Evolutionary conservation across 2,797 vertebrate genomes (phyloP).

Genomic region (Acropternis orthonyx): DNA sequence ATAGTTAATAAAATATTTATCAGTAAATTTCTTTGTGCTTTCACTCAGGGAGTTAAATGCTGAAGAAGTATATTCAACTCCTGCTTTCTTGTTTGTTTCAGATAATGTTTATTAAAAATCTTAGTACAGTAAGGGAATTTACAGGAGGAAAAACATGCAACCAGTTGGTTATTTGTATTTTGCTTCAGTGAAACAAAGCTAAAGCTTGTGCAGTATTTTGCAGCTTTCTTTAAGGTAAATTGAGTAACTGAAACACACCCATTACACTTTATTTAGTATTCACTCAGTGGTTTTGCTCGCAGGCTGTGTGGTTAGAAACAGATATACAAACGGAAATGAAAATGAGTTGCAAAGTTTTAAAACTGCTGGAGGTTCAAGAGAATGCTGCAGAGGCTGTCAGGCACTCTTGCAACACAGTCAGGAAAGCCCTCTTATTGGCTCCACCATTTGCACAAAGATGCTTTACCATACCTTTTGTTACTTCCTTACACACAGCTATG

Average conservation of each 20-base stretch:
- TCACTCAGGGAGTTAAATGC: not conserved
- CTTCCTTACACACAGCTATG: not conserved
- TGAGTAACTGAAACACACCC: not conserved
- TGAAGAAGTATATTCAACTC: not conserved
- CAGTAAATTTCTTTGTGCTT: not conserved
- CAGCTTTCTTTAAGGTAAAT: not conserved
- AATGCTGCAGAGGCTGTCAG: not conserved
- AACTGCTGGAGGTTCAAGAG: not conserved
- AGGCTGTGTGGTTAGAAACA: slow-evolving; percentile 43
- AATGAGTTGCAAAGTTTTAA: slow-evolving; percentile 24
- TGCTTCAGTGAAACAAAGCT: not conserved
- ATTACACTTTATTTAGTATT: not conserved
- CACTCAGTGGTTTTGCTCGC: slow-evolving; percentile 29
- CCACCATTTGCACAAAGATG: not conserved
- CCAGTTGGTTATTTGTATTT: not conserved
- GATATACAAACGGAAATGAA: slow-evolving; percentile 52
- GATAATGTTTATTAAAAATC: not conserved
- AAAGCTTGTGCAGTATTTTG: not conserved
- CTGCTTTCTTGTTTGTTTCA: not conserved
- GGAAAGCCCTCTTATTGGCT: not conserved
- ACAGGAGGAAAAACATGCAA: not conserved
- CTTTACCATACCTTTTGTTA: not conserved
- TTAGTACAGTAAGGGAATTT: not conserved
- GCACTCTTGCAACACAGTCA: not conserved
- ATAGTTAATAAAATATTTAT: not conserved